These are phyloP conservation scores for Thripadectes ignobilis DNA, from an alignment of 2,797 vertebrate species.

Conservation along the genomic window DNA sequence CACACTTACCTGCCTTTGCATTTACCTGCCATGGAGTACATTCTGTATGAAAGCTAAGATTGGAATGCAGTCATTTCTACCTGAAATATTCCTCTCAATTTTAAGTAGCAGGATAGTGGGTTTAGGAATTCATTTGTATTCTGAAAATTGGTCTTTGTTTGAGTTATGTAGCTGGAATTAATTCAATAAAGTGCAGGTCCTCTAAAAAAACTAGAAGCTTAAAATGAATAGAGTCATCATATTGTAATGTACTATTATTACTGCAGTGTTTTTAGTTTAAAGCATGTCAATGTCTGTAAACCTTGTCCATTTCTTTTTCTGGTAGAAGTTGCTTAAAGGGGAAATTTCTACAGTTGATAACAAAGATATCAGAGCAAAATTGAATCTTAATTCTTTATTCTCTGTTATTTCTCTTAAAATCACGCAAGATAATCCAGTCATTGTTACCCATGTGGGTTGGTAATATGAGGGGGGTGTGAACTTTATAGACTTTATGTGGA, in stretches of 20 bases:
- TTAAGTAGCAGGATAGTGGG: neutral
- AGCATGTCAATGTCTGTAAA: neutral
- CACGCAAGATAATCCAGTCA: neutral
- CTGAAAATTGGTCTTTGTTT: neutral
- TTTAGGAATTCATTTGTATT: neutral
- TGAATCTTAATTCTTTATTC: neutral
- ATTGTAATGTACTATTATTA: neutral
- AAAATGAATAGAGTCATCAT: neutral
- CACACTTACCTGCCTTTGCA: neutral
- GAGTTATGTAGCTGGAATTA: neutral
- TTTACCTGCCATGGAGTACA: neutral
- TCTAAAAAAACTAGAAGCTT: neutral
- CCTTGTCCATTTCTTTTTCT: neutral
- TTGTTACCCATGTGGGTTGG: neutral
- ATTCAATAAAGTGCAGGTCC: neutral
- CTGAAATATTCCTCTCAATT: neutral
- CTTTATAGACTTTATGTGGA: neutral
- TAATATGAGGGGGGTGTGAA: neutral
- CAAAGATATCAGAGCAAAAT: neutral
- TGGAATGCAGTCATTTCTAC: neutral
- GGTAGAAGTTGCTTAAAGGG: neutral
- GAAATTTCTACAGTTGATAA: neutral
- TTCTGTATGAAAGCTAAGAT: neutral
- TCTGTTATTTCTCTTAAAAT: neutral
- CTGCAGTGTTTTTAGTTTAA: neutral